Base-by-base conservation (phyloP, 2,113 vertebrate genomes). In the Mustelus asterias region DNA sequence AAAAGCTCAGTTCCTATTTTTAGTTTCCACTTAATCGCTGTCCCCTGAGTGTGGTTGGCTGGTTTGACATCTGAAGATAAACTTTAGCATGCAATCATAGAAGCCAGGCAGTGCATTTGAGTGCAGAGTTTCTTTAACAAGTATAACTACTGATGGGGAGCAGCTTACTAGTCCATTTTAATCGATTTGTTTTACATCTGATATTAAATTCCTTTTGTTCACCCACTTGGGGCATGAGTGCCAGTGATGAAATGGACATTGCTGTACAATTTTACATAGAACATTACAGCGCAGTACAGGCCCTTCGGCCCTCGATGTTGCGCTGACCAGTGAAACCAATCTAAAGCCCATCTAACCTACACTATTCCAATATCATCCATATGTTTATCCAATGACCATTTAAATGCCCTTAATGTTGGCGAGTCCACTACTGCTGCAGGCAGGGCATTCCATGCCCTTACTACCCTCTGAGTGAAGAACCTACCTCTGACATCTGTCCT, bases 1-100 rank as follows among this genome's bases (percentile, higher is more conserved):
- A 48, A 86, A 86, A 48, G 26, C 88, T 60, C 80, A 58, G 29
- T 90, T 90, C 88, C 88, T 60, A 63, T 90, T 89, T 83, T 89
- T 58, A 89, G 48, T 29, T 22, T 89, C 88, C 26, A 90, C 54
- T 90, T 60, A 90, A 60, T 60, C 54, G 2, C 88, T 16, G 24
- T 90, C 48, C 54, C 29, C 22, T 13, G 20, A 10, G 22, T 33
- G 54, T 13, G 60, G 26, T 54, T 90, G 58, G 2, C 26, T 90
- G 54, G 13, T 63, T 90, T 90, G 26, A 60, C 37, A 41, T 83
- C 80, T 41, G 14, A 83, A 83, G 16, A 83, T 83, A 20, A 41
- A n/a, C n/a, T 37, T 93, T 93, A 93, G 13, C 18, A 8, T 65
- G n/a, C 29, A 65, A 11, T 65, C 4, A 22, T 18, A 20, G 60